Conservation (phyloP, 92 coral and sea anemone species). For the Zoanthus solanderi region DNA sequence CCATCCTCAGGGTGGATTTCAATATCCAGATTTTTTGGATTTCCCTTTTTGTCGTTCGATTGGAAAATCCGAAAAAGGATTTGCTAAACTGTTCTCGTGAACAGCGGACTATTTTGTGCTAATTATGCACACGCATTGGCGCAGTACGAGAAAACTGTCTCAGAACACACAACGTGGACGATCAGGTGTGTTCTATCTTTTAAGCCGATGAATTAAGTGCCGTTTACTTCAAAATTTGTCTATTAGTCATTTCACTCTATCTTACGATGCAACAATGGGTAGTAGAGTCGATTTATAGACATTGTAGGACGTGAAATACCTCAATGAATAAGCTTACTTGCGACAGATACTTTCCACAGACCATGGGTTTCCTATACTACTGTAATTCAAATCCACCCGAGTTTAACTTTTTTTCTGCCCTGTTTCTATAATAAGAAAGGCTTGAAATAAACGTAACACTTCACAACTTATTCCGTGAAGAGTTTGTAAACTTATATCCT, state of each 20-base stretch:
- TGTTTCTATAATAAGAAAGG: neutral
- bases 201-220: constrained; percentile 50
- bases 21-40: too few relatives aligned
- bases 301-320: constrained; percentile 50
- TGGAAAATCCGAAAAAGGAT: too few relatives aligned
- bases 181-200: constrained; percentile 39
- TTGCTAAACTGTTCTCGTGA: too few relatives aligned
- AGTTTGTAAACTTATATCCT: neutral
- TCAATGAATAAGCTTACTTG: constrained; percentile 43
- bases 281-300: constrained; percentile 47
- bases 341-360: constrained; percentile 45
- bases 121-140: neutral
- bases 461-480: neutral
- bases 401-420: neutral
- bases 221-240: constrained; percentile 50
- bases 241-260: constrained; percentile 10
- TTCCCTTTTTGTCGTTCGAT: too few relatives aligned
- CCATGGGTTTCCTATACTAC: neutral
- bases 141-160: constrained; percentile 12
- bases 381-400: neutral
- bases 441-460: neutral
- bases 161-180: constrained; percentile 39
- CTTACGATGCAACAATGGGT: constrained; percentile 38
- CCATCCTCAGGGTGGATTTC: too few relatives aligned
- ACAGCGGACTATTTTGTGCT: neutral